Percentiles rank a stretch among this genome's conserved stretches.
phyloP scores from a whole-genome alignment of 2,113 vertebrate genomes.

The Notarius lentiginosus region DNA sequence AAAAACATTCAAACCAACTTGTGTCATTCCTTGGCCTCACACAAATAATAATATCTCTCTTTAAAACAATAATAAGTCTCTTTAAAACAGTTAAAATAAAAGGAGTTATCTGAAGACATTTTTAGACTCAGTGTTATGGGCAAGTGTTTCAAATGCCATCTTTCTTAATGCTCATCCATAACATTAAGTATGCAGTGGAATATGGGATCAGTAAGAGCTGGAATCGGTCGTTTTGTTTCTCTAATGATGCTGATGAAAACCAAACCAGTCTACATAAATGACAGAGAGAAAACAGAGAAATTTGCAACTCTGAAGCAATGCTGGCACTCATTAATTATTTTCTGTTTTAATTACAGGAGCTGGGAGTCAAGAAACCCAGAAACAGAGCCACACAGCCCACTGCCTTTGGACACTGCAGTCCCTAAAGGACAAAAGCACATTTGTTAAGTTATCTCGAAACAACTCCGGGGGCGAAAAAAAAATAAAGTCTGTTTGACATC shows the following conservation, averaged over 20 bases:
- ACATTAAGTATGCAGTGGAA: background rate
- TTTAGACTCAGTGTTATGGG: background rate
- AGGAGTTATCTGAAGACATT: background rate
- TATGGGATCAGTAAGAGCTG: background rate
- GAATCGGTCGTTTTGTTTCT: background rate
- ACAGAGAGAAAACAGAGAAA: conserved; percentile 28
- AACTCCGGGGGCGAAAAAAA: conserved; percentile 22
- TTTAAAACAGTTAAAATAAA: background rate
- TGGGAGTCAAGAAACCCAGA: conserved; percentile 10
- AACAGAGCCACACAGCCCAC: conserved; percentile 1
- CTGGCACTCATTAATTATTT: conserved; percentile 62
- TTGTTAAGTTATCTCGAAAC: conserved; percentile 21
- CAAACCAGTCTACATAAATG: background rate
- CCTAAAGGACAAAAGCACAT: conserved; percentile 24
- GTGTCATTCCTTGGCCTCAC: background rate
- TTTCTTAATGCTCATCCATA: background rate
- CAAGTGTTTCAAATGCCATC: background rate
- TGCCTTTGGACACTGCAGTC: background rate
- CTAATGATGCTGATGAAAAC: background rate
- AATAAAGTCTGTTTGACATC: conserved; percentile 41
- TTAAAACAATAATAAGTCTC: no score
- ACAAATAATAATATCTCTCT: background rate
- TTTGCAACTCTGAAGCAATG: conserved; percentile 59
- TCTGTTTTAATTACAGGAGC: conserved; percentile 65
- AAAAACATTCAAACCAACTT: background rate